These are phyloP conservation scores for Hestina assimilis DNA, from an alignment of 1,140 invertebrate species.

Conservation along the genomic window DNA sequence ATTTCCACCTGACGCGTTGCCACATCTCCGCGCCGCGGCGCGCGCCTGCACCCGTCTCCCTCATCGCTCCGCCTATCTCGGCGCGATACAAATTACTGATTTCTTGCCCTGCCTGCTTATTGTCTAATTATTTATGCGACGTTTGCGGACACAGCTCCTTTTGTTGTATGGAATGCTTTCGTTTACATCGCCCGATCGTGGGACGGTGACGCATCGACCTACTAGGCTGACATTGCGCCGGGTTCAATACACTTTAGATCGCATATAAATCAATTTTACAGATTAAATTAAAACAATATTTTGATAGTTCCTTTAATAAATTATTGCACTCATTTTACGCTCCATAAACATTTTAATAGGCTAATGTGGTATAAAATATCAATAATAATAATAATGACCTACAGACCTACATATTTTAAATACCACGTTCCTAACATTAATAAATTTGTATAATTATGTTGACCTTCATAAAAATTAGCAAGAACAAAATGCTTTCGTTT, in stretches of 20 bases:
- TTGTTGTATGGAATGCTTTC: conserved; percentile 60
- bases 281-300: conserved; percentile 3
- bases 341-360: background rate
- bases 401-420: conserved; percentile 21
- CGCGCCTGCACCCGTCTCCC: conserved; percentile 64
- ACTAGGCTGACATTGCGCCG: conserved; percentile 61
- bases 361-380: background rate
- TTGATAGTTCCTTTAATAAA: background rate
- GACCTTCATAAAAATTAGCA: conserved; percentile 9
- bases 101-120: conserved; percentile 72
- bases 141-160: conserved; percentile 62
- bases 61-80: conserved; percentile 66
- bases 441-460: conserved; percentile 7
- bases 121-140: conserved; percentile 75
- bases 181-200: conserved; percentile 44
- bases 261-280: conserved; percentile 22
- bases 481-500: background rate
- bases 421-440: conserved; percentile 10
- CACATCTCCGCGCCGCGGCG: conserved; percentile 70
- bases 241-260: conserved; percentile 67
- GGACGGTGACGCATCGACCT: conserved; percentile 61
- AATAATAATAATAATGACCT: conserved; percentile 14
- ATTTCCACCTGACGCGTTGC: conserved; percentile 76
- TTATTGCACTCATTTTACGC: background rate
- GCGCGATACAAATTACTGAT: conserved; percentile 68